A percentile compares a stretch with the other conserved stretches of the same genome.
phyloP scores from a whole-genome alignment of 1,140 invertebrate species.

The Drosophila rhopaloa region DNA sequence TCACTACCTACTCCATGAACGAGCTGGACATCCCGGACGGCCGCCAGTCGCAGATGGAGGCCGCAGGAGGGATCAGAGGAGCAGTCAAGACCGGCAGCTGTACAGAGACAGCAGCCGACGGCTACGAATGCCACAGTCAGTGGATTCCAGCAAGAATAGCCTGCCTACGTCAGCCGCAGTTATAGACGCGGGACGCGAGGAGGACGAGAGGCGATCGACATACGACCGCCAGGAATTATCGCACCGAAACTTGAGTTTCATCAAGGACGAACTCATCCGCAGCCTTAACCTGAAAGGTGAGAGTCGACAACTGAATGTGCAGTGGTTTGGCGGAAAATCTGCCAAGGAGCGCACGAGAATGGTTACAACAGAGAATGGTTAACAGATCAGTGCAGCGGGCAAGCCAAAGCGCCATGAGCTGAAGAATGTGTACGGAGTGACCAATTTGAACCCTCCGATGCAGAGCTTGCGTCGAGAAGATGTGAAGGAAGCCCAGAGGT shows the following conservation, averaged over 20 bases:
- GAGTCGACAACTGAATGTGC: conserved; percentile 7
- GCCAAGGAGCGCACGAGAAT: neutral
- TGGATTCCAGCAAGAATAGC: neutral
- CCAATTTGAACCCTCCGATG: no score
- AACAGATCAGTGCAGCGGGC: neutral
- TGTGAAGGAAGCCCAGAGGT: no score
- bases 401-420: neutral
- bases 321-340: conserved; percentile 6
- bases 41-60: neutral
- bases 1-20: neutral
- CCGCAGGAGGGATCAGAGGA: no score
- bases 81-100: no score
- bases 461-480: no score
- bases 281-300: neutral
- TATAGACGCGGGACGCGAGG: neutral
- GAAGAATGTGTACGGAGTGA: no score
- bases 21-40: neutral
- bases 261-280: neutral
- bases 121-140: no score
- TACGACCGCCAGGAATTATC: no score
- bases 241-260: neutral
- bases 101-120: no score
- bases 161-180: neutral
- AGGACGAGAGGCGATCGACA: no score
- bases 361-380: no score